Percentiles rank a stretch among this genome's conserved stretches.
phyloP scores from a whole-genome alignment of 30 jellyfish, hydroid and myxozoan species.

The Chrysaora quinquecirrha region DNA sequence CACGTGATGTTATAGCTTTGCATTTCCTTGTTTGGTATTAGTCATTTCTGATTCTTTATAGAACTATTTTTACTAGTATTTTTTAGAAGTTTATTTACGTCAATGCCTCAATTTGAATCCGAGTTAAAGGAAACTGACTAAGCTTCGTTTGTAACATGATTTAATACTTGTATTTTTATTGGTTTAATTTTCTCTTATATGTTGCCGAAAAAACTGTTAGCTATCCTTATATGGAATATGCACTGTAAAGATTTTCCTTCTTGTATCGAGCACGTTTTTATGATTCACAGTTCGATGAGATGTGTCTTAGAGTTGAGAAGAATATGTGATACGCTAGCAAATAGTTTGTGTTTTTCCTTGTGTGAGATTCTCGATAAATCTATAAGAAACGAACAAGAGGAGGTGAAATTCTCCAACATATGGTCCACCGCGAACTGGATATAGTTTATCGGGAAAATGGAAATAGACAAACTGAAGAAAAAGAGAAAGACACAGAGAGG shows the following conservation, averaged over 20 bases:
- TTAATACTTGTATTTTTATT: too few relatives aligned
- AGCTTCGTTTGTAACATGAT: not conserved
- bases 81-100: not conserved
- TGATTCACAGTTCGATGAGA: too few relatives aligned
- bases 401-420: not conserved
- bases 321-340: too few relatives aligned
- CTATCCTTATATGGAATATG: not conserved
- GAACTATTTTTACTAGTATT: too few relatives aligned
- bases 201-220: not conserved
- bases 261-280: not conserved
- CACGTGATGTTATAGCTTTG: too few relatives aligned
- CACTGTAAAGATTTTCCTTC: not conserved
- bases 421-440: conserved; percentile 23
- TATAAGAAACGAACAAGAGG: not conserved
- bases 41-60: too few relatives aligned
- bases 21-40: too few relatives aligned
- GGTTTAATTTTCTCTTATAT: not conserved
- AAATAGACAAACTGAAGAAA: conserved; percentile 5
- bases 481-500: conserved; percentile 11
- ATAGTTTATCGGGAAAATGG: conserved; percentile 10
- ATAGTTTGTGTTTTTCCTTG: too few relatives aligned
- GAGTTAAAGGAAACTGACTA: not conserved
- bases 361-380: not conserved
- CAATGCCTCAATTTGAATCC: not conserved
- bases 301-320: too few relatives aligned